Conservation (phyloP, 2,797 vertebrate genomes). For the Pogonophryne albipinna region DNA sequence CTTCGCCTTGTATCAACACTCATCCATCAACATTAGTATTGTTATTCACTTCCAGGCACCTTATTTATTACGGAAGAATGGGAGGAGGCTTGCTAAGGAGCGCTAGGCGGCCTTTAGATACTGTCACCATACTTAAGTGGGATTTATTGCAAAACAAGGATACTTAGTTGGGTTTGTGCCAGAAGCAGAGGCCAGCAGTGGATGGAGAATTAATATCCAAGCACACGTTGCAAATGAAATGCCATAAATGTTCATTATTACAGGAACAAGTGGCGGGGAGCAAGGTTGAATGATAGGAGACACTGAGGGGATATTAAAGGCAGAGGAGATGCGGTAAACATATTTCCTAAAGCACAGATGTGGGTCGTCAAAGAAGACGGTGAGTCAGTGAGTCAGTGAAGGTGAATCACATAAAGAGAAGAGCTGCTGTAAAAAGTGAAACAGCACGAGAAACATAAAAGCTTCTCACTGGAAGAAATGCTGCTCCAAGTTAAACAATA, state of each 20-base stretch:
- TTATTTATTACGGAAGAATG: slow-evolving; percentile 70
- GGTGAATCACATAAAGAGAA: slow-evolving; percentile 37
- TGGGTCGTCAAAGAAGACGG: slow-evolving; percentile 45
- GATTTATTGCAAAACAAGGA: slow-evolving; percentile 79
- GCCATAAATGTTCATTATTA: slow-evolving; percentile 57
- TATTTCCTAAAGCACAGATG: slow-evolving; percentile 41
- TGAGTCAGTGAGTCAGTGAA: slow-evolving; percentile 41
- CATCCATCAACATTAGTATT: slow-evolving; percentile 79
- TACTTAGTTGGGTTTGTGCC: slow-evolving; percentile 71
- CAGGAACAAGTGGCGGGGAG: slow-evolving; percentile 9
- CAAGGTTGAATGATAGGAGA: slow-evolving; percentile 32
- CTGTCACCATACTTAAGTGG: slow-evolving; percentile 75
- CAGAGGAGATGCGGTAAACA: slow-evolving; percentile 22
- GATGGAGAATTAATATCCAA: slow-evolving; percentile 30
- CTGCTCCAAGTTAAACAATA: no score
- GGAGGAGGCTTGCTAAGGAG: slow-evolving; percentile 59
- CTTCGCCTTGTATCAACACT: slow-evolving; percentile 66
- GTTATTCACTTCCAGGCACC: slow-evolving; percentile 69
- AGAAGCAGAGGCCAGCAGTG: slow-evolving; percentile 55
- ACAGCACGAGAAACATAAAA: slow-evolving; percentile 24
- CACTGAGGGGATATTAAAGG: slow-evolving; percentile 25
- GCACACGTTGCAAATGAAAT: slow-evolving; percentile 52
- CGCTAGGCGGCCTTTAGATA: slow-evolving; percentile 75
- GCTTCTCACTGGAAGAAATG: no score
- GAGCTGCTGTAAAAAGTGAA: slow-evolving; percentile 42